Percentiles rank a stretch among this genome's conserved stretches.
Conservation (phyloP, 2,888 invertebrate species). For the Falcaria lacertinaria region DNA sequence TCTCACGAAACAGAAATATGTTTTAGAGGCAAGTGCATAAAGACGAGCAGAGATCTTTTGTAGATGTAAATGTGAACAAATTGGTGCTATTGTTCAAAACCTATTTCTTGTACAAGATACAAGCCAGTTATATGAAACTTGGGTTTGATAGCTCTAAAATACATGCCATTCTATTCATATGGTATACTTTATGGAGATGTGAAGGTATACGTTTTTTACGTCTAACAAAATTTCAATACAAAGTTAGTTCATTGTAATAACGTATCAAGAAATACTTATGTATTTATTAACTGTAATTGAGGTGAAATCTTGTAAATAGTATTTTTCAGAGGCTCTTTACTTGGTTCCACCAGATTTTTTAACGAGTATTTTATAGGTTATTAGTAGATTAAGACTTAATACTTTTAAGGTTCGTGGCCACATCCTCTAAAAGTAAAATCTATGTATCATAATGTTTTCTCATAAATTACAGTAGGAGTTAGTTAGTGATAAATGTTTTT, state of each 20-base stretch:
- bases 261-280: constrained; percentile 22
- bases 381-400: constrained; percentile 13
- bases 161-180: constrained; percentile 13
- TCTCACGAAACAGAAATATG: constrained; percentile 94
- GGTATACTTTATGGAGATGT: too few species aligned
- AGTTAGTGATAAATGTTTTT: constrained; percentile 6
- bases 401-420: constrained; percentile 43
- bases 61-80: constrained; percentile 30
- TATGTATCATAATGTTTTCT: constrained; percentile 38
- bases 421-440: constrained; percentile 32
- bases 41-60: constrained; percentile 74
- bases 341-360: constrained; percentile 58
- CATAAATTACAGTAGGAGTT: constrained; percentile 12
- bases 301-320: constrained; percentile 76
- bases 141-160: constrained; percentile 16
- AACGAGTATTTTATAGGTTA: constrained; percentile 9
- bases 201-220: too few species aligned
- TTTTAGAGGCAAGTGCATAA: constrained; percentile 91
- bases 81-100: constrained; percentile 64
- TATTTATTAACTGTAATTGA: constrained; percentile 25
- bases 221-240: too few species aligned
- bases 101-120: constrained; percentile 16
- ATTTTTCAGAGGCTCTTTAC: constrained; percentile 51
- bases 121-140: constrained; percentile 8
- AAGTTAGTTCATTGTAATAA: too few species aligned